Evolutionary conservation across 2,113 vertebrate species (phyloP).

Genomic region (Petroica traversi): DNA sequence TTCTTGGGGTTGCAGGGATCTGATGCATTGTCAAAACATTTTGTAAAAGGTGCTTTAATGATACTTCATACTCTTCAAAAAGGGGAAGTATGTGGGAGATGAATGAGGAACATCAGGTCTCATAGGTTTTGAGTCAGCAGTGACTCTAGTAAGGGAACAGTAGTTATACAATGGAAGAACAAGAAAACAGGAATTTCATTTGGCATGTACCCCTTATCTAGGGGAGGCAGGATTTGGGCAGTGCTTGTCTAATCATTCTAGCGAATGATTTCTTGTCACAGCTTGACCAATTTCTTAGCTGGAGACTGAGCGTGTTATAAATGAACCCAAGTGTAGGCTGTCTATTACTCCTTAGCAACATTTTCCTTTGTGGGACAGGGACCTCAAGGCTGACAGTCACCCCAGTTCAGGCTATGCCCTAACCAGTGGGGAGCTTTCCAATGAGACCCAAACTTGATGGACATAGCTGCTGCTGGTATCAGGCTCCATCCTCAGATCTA

Average conservation of each 20-base stretch:
- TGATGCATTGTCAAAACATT: conserved; percentile 35
- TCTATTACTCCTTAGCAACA: neutral
- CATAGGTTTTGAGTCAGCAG: neutral
- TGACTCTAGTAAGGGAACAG: neutral
- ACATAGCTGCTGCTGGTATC: neutral
- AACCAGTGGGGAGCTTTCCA: neutral
- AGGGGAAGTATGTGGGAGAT: neutral
- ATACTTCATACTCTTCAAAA: neutral
- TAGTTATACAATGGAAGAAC: neutral
- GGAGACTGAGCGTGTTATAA: neutral
- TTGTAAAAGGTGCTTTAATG: conserved; percentile 37
- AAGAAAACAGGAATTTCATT: neutral
- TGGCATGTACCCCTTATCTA: neutral
- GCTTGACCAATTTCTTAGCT: neutral
- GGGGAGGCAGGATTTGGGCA: neutral
- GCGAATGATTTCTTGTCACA: neutral
- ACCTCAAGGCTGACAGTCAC: neutral
- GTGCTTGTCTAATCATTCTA: neutral
- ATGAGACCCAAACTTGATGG: neutral
- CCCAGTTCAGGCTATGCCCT: neutral
- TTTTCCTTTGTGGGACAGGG: neutral
- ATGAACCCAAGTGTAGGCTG: neutral
- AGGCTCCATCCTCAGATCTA: neutral
- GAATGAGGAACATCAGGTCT: neutral
- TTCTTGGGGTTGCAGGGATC: conserved; percentile 51